These are phyloP conservation scores for Hyposoter didymator DNA, from an alignment of 2,888 invertebrate genomes.

Conservation along the genomic window DNA sequence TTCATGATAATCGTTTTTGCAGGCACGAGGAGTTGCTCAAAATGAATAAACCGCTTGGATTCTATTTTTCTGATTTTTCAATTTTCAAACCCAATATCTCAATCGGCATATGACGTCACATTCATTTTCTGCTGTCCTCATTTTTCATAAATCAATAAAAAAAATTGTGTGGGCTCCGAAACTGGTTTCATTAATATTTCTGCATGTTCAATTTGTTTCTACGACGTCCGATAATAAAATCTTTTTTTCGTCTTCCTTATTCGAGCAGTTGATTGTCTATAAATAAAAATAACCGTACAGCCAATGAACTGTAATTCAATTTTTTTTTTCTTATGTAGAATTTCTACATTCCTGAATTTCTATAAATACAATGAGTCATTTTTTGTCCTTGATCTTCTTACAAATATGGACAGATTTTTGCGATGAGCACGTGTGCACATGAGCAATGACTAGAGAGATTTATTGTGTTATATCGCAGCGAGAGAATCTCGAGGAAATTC, in stretches of 20 bases:
- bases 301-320: constrained; percentile 7
- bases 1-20: background rate
- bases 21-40: background rate
- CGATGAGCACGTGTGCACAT: constrained; percentile 4
- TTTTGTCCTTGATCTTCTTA: background rate
- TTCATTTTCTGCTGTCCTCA: background rate
- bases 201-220: background rate
- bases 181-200: background rate
- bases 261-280: background rate
- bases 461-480: constrained; percentile 45
- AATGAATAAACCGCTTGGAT: background rate
- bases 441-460: constrained; percentile 37
- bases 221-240: background rate
- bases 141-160: background rate
- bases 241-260: background rate
- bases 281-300: constrained; percentile 20
- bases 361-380: background rate
- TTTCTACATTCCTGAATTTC: background rate
- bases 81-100: background rate
- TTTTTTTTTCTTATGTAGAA: background rate
- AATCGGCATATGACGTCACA: background rate
- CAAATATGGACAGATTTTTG: constrained; percentile 13
- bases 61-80: background rate
- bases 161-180: background rate
- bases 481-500: constrained; percentile 46